Evolutionary conservation across 2,113 vertebrate genomes (phyloP).

Genomic region (Chitala chitala): DNA sequence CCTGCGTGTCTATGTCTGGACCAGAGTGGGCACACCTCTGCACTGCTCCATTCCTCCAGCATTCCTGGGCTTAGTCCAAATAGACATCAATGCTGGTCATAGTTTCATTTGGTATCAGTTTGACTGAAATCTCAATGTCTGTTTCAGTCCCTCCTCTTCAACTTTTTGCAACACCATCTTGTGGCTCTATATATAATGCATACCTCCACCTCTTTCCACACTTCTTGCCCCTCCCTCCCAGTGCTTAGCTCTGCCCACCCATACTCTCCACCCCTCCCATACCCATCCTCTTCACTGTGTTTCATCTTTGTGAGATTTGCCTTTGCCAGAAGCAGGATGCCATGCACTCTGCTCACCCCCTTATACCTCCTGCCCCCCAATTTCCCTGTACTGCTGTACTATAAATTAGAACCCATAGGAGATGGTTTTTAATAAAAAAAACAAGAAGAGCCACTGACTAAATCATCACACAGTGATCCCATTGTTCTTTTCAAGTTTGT

Average conservation of each 20-base stretch:
- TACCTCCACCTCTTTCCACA: neutral
- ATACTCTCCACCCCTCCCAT: neutral
- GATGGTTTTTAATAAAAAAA: constrained; percentile 58
- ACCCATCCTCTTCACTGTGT: neutral
- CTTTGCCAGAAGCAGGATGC: no score
- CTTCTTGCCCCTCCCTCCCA: neutral
- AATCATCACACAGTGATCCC: constrained; percentile 40
- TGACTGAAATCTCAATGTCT: no score
- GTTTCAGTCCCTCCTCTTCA: no score
- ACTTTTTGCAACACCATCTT: no score
- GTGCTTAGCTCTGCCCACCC: neutral
- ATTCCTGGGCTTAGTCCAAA: no score
- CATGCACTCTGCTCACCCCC: constrained; percentile 37
- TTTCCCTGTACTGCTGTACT: constrained; percentile 28
- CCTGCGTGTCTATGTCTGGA: no score
- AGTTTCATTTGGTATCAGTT: no score
- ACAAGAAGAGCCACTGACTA: constrained; percentile 57
- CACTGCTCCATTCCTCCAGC: no score
- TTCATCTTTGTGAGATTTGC: neutral
- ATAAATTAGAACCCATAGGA: constrained; percentile 57
- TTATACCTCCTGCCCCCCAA: neutral
- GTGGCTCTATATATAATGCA: no score
- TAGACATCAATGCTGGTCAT: no score
- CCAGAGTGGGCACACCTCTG: no score
- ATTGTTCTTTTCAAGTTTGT: no score